phyloP scores from a whole-genome alignment of 2,797 vertebrate species.

The Malurus splendens region DNA sequence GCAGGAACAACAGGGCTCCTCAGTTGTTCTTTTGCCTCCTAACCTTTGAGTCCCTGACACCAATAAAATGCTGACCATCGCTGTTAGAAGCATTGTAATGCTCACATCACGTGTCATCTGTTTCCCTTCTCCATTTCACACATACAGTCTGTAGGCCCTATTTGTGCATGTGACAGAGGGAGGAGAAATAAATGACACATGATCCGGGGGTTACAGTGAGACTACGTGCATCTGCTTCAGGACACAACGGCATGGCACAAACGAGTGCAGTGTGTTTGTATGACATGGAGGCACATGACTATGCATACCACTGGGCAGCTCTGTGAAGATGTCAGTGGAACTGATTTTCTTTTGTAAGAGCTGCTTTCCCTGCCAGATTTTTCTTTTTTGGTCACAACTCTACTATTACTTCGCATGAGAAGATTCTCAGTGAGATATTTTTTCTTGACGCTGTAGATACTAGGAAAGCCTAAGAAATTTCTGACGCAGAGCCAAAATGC shows the following conservation, averaged over 20 bases:
- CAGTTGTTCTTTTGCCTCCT: neutral
- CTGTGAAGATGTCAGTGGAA: neutral
- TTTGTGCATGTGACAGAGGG: slow-evolving; percentile 37
- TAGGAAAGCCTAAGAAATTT: neutral
- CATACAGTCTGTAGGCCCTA: neutral
- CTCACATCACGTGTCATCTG: neutral
- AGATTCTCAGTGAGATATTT: neutral
- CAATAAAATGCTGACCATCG: neutral
- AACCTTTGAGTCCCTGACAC: neutral
- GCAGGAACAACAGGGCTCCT: neutral
- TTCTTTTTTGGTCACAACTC: neutral
- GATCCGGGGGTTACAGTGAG: neutral
- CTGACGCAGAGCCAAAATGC: neutral
- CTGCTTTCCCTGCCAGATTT: neutral
- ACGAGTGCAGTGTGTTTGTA: neutral
- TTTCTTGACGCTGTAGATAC: neutral
- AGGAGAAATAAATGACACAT: slow-evolving; percentile 6
- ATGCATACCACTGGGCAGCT: neutral
- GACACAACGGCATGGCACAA: neutral
- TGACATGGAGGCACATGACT: neutral
- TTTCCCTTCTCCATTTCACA: neutral
- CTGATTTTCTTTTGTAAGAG: neutral
- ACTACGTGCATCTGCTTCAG: neutral
- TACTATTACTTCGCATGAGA: neutral
- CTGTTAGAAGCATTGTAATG: neutral